phyloP scores from a whole-genome alignment of 2,888 invertebrate genomes.

The Meteorus cinctellus region DNA sequence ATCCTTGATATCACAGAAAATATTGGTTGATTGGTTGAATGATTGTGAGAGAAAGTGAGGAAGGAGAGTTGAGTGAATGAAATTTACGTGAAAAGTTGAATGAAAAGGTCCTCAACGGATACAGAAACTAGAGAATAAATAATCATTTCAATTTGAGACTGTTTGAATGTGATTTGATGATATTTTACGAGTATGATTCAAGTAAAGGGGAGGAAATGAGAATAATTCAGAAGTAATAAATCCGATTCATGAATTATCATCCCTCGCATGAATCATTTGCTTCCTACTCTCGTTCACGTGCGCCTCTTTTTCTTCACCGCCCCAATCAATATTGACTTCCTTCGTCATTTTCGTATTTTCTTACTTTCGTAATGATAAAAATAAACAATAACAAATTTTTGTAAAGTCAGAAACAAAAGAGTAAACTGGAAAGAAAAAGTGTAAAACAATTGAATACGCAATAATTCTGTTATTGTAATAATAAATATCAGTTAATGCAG shows the following conservation, averaged over 20 bases:
- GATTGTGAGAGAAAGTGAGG: not conserved
- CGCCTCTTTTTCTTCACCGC: constrained; percentile 16
- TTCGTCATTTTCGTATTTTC: constrained; percentile 72
- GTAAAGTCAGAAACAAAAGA: constrained; percentile 50
- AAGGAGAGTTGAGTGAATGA: not conserved
- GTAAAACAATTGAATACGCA: not conserved
- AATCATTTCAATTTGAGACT: not conserved
- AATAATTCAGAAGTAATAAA: not conserved
- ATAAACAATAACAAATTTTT: constrained; percentile 67
- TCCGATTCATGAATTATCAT: not conserved
- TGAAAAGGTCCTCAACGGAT: not conserved
- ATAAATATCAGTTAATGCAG: not conserved
- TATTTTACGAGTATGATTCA: not conserved
- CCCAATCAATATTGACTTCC: constrained; percentile 53
- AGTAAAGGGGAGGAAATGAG: not conserved
- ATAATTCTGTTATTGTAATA: not conserved
- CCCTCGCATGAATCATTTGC: not conserved
- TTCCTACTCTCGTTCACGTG: constrained; percentile 37
- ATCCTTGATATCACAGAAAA: not conserved
- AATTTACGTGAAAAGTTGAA: not conserved
- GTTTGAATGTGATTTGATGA: not conserved
- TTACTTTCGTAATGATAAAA: constrained; percentile 71
- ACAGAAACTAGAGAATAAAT: not conserved
- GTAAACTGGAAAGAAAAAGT: not conserved
- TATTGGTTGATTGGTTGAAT: not conserved